phyloP scores from a whole-genome alignment of 2,797 vertebrate species.

The Stomatorhinus walkeri region DNA sequence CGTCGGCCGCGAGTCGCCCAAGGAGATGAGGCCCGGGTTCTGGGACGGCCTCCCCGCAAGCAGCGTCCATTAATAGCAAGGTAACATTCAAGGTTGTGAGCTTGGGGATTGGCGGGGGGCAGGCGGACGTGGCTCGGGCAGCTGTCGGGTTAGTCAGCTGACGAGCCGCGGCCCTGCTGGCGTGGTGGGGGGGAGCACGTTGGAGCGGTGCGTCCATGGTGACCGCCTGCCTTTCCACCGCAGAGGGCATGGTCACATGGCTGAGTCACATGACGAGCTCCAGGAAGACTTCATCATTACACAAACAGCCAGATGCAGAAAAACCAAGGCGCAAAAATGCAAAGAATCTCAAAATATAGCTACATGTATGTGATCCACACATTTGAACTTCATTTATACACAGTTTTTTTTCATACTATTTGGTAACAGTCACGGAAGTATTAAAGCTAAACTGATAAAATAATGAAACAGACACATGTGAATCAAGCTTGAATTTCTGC shows the following conservation, averaged over 20 bases:
- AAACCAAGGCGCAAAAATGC: neutral
- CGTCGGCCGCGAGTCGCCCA: neutral
- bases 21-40: neutral
- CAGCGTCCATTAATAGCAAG: neutral
- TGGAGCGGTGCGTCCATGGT: neutral
- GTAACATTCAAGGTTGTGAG: constrained; percentile 7
- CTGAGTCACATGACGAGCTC: neutral
- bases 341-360: neutral
- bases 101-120: neutral
- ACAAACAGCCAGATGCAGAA: neutral
- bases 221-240: neutral
- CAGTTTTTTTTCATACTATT: neutral
- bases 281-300: neutral
- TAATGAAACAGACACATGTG: neutral
- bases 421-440: neutral
- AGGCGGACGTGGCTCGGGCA: neutral
- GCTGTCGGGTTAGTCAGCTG: constrained; percentile 11
- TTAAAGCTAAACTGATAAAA: neutral
- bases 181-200: neutral
- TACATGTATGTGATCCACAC: neutral
- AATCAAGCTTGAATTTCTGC: neutral
- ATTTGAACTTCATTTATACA: neutral
- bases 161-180: neutral
- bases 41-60: neutral
- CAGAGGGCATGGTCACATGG: neutral